Evolutionary conservation across 2,113 vertebrate genomes (phyloP).

Genomic region (Serilophus lunatus): DNA sequence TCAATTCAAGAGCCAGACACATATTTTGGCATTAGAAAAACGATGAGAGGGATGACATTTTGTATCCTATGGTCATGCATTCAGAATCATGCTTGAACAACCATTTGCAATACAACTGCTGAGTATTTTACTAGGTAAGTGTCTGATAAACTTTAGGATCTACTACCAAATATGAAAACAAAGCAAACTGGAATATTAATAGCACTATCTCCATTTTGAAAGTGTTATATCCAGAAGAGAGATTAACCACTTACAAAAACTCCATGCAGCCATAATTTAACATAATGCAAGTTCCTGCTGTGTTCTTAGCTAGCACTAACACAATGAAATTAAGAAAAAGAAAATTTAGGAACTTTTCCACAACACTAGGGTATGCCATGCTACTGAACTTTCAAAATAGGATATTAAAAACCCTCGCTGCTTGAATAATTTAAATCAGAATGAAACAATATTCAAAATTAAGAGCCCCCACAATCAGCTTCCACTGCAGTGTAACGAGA

Average conservation of each 20-base stretch:
- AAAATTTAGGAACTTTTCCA: neutral
- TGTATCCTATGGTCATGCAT: neutral
- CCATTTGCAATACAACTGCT: neutral
- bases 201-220: neutral
- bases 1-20: neutral
- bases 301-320: neutral
- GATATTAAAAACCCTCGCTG: neutral
- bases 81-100: neutral
- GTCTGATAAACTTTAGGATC: slow-evolving; percentile 18
- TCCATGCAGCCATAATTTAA: neutral
- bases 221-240: slow-evolving; percentile 5
- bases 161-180: neutral
- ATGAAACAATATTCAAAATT: neutral
- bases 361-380: neutral
- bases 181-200: slow-evolving; percentile 25
- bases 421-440: neutral
- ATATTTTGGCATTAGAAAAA: neutral
- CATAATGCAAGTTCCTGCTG: neutral
- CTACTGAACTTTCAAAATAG: neutral
- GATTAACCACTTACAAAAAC: slow-evolving; percentile 12
- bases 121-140: neutral
- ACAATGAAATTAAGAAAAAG: neutral
- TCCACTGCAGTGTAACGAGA: neutral
- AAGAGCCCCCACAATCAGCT: neutral
- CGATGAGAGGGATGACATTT: neutral